Conservation (phyloP, 2,888 invertebrate species). For the Tuberolachnus salignus region DNA sequence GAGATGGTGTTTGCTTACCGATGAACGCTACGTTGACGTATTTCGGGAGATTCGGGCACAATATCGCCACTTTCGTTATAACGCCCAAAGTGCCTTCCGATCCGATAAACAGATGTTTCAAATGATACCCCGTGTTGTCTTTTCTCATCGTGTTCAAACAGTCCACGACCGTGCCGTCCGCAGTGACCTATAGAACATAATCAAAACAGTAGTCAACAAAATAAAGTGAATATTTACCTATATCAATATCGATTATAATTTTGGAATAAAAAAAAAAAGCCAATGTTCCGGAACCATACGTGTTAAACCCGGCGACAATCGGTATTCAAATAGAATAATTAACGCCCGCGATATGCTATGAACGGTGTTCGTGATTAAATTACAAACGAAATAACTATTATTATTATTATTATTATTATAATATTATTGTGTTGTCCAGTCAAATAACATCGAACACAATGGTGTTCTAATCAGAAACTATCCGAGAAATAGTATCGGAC, state of each 20-base stretch:
- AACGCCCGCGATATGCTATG: too few species aligned
- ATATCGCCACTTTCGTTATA: conserved; percentile 88
- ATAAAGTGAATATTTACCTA: not conserved
- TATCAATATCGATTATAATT: not conserved
- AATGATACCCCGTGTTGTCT: conserved; percentile 96
- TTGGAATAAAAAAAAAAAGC: too few species aligned
- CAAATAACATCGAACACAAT: too few species aligned
- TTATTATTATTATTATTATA: too few species aligned
- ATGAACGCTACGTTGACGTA: conserved; percentile 87
- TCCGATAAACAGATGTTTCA: conserved; percentile 96
- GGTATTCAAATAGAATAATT: too few species aligned
- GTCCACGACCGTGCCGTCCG: conserved; percentile 84
- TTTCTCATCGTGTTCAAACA: conserved; percentile 84
- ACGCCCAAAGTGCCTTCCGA: conserved; percentile 96
- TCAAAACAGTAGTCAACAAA: not conserved
- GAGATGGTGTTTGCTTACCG: conserved; percentile 66
- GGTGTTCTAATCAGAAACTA: too few species aligned
- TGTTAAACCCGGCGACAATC: too few species aligned
- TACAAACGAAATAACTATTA: too few species aligned
- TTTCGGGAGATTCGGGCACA: conserved; percentile 84
- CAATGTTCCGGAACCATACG: too few species aligned
- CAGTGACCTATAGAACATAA: conserved; percentile 70
- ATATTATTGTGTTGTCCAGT: too few species aligned
- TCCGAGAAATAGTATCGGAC: too few species aligned
- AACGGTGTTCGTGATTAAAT: too few species aligned